A percentile compares a stretch with the other conserved stretches of the same genome.
Conservation (phyloP, 2,113 vertebrate species). For the Amblyopsis rosae region DNA sequence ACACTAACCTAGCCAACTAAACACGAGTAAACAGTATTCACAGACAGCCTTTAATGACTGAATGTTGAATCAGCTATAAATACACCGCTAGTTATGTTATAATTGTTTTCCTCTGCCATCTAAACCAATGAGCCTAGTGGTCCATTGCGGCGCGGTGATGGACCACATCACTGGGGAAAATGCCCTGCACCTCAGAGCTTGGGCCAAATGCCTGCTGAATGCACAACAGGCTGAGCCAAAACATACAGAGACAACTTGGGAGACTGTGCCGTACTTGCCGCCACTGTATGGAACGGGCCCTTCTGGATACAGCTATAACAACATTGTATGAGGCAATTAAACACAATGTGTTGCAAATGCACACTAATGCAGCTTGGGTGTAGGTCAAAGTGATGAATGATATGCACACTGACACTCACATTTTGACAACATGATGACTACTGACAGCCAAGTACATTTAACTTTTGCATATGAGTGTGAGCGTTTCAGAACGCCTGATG, state of each 20-base stretch:
- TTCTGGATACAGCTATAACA: constrained; percentile 46
- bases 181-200: constrained; percentile 64
- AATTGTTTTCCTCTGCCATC: constrained; percentile 74
- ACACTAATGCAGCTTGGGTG: constrained; percentile 15
- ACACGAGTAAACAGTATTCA: constrained; percentile 62
- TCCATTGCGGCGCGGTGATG: constrained; percentile 62
- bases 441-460: neutral
- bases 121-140: constrained; percentile 63
- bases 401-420: constrained; percentile 9
- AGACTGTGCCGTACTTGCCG: constrained; percentile 35
- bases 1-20: constrained; percentile 59
- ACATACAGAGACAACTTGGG: constrained; percentile 64
- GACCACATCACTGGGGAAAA: constrained; percentile 72
- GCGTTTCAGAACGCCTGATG: no score
- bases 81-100: constrained; percentile 57
- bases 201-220: constrained; percentile 72
- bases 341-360: constrained; percentile 25
- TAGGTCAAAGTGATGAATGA: constrained; percentile 33
- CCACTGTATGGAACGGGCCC: constrained; percentile 18
- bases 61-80: constrained; percentile 74
- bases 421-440: neutral
- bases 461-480: no score
- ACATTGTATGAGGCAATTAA: constrained; percentile 39
- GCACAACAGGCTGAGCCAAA: constrained; percentile 66
- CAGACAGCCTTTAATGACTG: constrained; percentile 58